Percentiles rank a stretch among this genome's conserved stretches.
phyloP scores from a whole-genome alignment of 2,113 vertebrate genomes.

The Cinclus cinclus region DNA sequence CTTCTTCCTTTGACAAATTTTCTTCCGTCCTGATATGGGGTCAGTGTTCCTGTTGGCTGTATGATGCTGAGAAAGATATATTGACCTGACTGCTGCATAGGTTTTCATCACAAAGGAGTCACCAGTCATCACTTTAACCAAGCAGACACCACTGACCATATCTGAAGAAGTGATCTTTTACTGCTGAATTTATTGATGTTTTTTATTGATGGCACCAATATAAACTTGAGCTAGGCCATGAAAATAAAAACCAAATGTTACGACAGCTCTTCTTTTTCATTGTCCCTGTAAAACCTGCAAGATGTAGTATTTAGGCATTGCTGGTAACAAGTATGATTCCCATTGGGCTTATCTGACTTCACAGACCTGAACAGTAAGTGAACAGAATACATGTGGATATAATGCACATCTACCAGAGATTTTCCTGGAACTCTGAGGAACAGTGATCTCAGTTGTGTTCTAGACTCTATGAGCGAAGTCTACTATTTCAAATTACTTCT shows the following conservation, averaged over 20 bases:
- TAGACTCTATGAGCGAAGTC: neutral
- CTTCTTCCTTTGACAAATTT: neutral
- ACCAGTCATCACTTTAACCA: neutral
- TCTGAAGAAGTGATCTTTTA: neutral
- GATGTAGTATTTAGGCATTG: neutral
- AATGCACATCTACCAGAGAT: neutral
- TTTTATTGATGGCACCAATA: neutral
- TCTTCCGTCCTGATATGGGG: neutral
- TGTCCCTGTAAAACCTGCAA: neutral
- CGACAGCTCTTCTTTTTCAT: neutral
- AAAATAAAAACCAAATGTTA: constrained; percentile 22
- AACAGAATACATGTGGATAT: neutral
- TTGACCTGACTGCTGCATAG: neutral
- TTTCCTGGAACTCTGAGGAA: neutral
- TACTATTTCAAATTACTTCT: neutral
- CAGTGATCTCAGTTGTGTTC: neutral
- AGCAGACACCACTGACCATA: rapidly evolving
- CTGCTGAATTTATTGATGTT: neutral
- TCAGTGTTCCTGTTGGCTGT: neutral
- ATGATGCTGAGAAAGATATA: neutral
- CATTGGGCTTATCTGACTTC: neutral
- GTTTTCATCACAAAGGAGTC: neutral
- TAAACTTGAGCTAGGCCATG: neutral
- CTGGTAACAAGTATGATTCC: neutral
- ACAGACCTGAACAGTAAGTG: neutral